Evolutionary conservation across 2,113 vertebrate species (phyloP).

Genomic region (Notarius quadriscutis): DNA sequence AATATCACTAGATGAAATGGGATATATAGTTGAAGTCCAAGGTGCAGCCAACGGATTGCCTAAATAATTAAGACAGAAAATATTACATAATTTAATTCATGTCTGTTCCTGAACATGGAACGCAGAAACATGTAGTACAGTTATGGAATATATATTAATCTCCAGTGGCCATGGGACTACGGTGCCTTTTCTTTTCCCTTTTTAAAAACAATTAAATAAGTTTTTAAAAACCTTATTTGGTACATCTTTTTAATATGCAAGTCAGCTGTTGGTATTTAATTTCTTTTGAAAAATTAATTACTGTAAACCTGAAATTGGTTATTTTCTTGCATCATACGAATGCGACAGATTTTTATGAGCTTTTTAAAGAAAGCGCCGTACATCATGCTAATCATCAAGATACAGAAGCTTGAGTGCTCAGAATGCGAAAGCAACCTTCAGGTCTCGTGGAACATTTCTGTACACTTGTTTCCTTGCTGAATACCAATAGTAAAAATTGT

Average conservation of each 20-base stretch:
- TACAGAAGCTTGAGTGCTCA: neutral
- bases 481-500: neutral
- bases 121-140: neutral
- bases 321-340: neutral
- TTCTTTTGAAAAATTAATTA: neutral
- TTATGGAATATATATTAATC: neutral
- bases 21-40: neutral
- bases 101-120: neutral
- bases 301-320: neutral
- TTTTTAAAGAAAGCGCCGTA: too few species aligned
- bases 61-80: neutral
- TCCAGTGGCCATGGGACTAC: neutral
- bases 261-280: neutral
- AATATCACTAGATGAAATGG: neutral
- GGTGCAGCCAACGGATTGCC: neutral
- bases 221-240: too few species aligned
- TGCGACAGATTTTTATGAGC: neutral
- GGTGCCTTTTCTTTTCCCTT: neutral
- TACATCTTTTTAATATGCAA: neutral
- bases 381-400: neutral
- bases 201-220: neutral
- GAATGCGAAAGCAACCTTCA: neutral
- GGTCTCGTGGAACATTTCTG: neutral
- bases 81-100: neutral
- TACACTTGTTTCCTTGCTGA: neutral